Base-by-base conservation (phyloP, 2,113 vertebrate species). In the Alaudala cheleensis region DNA sequence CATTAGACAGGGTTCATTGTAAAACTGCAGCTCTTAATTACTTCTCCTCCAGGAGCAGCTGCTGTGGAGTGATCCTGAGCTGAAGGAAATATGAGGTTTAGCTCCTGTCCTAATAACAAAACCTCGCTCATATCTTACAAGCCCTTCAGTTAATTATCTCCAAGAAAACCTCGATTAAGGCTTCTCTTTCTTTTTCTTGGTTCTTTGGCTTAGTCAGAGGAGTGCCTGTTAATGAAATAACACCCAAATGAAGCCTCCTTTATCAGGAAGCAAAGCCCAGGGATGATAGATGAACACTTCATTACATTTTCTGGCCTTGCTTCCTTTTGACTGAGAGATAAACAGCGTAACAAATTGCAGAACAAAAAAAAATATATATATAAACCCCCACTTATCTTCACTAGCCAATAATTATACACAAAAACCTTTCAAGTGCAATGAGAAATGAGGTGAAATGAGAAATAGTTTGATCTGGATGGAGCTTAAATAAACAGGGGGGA, bases 401-500 rank as follows among this genome's bases (percentile, higher is more conserved):
- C 60, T 64, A 91, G 64, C 60, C 60, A 85, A 91, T 70, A 96
- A 96, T 91, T 73, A 78, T 33, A 56, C 49, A 88, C 17, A 60
- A 26, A 88, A 90, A 23, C 23, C 60, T 90, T 93, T 81, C 82
- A 84, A 78, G 31, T 74, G 28, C 58, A 92, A 88, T 78, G 76
- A 90, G 77, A 88, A 96, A 91, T 61, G 11, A 93, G 51, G n/a
- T 49, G 67, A 94, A 88, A 53, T 42, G 64, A 90, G 31, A 93
- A 86, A 90, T 76, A 65, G 93, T 76, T 72, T 92, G 28, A 87
- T 84, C 19, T 74, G 19, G 31, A 74, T 54, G 47, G 66, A 87
- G 69, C 54, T 94, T 90, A 86, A 94, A 77, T 29, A 81, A 82
- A 81, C n/a, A 86, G 53, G 18, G 13, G 37, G 37, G 7, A 40